These are phyloP conservation scores for Pseudococcus longispinus DNA, from an alignment of 2,888 invertebrate genomes.

Conservation along the genomic window DNA sequence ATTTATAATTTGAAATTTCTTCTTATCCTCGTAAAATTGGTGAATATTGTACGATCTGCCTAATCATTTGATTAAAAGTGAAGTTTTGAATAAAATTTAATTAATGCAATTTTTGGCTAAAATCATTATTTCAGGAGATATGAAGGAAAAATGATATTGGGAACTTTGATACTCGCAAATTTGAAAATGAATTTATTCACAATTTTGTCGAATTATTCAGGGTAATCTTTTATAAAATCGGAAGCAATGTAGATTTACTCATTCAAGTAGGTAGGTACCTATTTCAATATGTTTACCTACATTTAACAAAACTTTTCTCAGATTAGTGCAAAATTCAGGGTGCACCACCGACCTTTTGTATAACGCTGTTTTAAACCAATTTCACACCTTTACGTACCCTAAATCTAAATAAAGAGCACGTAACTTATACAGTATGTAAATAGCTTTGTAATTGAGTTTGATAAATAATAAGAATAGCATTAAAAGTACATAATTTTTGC, in stretches of 20 bases:
- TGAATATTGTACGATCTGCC: too few relatives aligned
- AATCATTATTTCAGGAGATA: too few relatives aligned
- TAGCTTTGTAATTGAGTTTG: slow-evolving; percentile 24
- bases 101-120: neutral
- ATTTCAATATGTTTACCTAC: neutral
- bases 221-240: too few relatives aligned
- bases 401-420: neutral
- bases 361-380: neutral
- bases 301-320: neutral
- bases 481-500: neutral
- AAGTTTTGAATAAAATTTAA: neutral
- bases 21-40: too few relatives aligned
- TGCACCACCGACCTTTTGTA: neutral
- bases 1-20: too few relatives aligned
- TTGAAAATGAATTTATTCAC: too few relatives aligned
- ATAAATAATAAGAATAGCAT: neutral
- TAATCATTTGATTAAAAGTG: neutral
- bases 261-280: too few relatives aligned
- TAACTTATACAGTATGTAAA: neutral
- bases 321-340: neutral
- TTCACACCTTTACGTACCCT: neutral
- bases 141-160: too few relatives aligned
- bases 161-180: too few relatives aligned
- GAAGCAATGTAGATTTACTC: too few relatives aligned
- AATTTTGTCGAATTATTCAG: too few relatives aligned